A percentile compares a stretch with the other conserved stretches of the same genome.
Evolutionary conservation across 1,140 invertebrate genomes (phyloP).

Genomic region (Pinna nobilis): DNA sequence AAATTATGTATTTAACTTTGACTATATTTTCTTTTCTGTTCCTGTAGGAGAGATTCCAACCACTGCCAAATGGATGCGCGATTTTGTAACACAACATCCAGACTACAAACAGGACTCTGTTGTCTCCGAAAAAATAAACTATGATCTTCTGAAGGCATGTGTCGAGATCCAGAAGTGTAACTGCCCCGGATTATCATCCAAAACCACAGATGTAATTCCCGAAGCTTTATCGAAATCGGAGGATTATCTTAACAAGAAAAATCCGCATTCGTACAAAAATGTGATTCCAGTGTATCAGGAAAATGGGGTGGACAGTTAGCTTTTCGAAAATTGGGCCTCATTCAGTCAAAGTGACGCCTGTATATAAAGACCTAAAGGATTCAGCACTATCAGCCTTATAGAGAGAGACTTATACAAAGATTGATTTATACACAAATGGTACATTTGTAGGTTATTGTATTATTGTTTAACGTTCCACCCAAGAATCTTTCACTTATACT

Average conservation of each 20-base stretch:
- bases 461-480: too few relatives aligned
- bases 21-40: conserved; percentile 82
- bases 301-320: background rate
- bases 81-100: conserved; percentile 92
- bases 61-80: conserved; percentile 87
- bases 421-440: too few relatives aligned
- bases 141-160: conserved; percentile 89
- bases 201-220: conserved; percentile 59
- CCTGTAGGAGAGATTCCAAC: conserved; percentile 68
- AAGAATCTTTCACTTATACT: too few relatives aligned
- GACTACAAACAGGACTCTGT: conserved; percentile 93
- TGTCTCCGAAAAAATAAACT: conserved; percentile 92
- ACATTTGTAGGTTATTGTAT: too few relatives aligned
- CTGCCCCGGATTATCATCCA: conserved; percentile 38
- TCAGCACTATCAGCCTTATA: too few relatives aligned
- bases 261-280: conserved; percentile 14
- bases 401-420: too few relatives aligned
- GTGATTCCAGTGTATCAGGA: background rate
- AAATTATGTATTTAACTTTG: conserved; percentile 85
- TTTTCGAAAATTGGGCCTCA: too few relatives aligned
- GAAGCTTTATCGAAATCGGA: conserved; percentile 58
- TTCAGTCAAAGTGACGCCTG: too few relatives aligned
- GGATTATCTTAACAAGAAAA: conserved; percentile 55
- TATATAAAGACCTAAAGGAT: too few relatives aligned
- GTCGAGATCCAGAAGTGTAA: conserved; percentile 42